A percentile compares a stretch with the other conserved stretches of the same genome.
These are phyloP conservation scores for Punctoribates punctum DNA, from an alignment of 2,888 invertebrate species.

Conservation along the genomic window DNA sequence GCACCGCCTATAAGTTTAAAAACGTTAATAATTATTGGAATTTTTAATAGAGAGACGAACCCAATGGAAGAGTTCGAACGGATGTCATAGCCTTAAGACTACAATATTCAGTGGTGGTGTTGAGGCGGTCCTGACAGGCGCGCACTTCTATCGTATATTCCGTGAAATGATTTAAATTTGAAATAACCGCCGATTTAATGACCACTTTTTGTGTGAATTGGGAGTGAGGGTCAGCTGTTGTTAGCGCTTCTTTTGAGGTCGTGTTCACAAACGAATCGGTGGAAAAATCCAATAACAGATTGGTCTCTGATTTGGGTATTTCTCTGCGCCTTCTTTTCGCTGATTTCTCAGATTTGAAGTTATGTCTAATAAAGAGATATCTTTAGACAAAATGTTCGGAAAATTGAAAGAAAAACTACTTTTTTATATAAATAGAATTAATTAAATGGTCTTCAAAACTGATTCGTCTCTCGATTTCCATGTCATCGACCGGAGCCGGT, in stretches of 20 bases:
- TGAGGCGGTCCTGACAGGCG: slow-evolving; percentile 64
- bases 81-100: slow-evolving; percentile 53
- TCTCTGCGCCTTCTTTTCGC: not conserved
- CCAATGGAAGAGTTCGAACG: slow-evolving; percentile 52
- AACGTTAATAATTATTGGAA: too few species aligned
- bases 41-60: slow-evolving; percentile 52
- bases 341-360: not conserved
- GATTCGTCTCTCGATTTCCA: slow-evolving; percentile 61
- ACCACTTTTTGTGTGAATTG: not conserved
- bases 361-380: not conserved
- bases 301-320: slow-evolving; percentile 21
- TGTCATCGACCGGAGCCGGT: slow-evolving; percentile 53
- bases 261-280: not conserved
- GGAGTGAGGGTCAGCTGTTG: not conserved
- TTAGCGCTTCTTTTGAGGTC: not conserved
- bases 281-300: slow-evolving; percentile 2
- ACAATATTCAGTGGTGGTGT: slow-evolving; percentile 48
- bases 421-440: slow-evolving; percentile 66
- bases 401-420: slow-evolving; percentile 48
- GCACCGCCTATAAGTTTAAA: slow-evolving; percentile 60
- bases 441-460: slow-evolving; percentile 76
- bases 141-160: slow-evolving; percentile 69
- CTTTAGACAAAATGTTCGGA: not conserved
- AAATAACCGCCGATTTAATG: not conserved
- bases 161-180: slow-evolving; percentile 69